Percentiles rank a stretch among this genome's conserved stretches.
Evolutionary conservation across 1,140 invertebrate species (phyloP).

Genomic region (Physella acuta): DNA sequence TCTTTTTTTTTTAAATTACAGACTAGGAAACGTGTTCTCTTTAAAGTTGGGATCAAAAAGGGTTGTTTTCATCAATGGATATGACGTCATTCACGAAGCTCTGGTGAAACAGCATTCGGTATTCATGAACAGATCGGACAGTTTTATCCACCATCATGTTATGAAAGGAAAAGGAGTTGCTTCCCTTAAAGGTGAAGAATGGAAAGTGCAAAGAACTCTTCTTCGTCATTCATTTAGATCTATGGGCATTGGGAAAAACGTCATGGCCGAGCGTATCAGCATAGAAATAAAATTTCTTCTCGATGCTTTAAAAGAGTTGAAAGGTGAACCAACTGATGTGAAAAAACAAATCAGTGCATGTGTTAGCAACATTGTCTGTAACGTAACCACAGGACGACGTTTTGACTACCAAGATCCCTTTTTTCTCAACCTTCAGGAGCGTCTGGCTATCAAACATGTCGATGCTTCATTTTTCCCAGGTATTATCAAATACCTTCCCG

Average conservation of each 20-base stretch:
- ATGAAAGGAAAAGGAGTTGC: background rate
- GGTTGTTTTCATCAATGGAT: conserved; percentile 2
- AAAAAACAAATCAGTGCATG: conserved; percentile 59
- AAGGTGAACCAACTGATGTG: background rate
- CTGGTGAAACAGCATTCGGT: conserved; percentile 2
- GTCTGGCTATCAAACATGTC: background rate
- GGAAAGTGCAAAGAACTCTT: conserved; percentile 65
- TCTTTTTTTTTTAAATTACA: too few relatives aligned
- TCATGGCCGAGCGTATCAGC: conserved; percentile 71
- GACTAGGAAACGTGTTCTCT: background rate
- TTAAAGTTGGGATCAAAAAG: background rate
- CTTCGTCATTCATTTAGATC: conserved; percentile 68
- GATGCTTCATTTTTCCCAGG: conserved; percentile 29
- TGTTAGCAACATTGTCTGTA: conserved; percentile 89
- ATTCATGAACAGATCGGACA: conserved; percentile 12
- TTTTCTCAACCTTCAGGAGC: conserved; percentile 26
- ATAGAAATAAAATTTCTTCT: conserved; percentile 51
- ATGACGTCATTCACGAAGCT: background rate
- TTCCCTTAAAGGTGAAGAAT: background rate
- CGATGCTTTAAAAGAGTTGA: conserved; percentile 3
- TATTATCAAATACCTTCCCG: conserved; percentile 33
- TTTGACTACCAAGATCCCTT: conserved; percentile 66
- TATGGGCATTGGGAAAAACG: conserved; percentile 72
- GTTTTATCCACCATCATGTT: background rate
- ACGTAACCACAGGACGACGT: conserved; percentile 83